phyloP scores from a whole-genome alignment of 2,888 invertebrate species.

The Eubasilissa splendida region DNA sequence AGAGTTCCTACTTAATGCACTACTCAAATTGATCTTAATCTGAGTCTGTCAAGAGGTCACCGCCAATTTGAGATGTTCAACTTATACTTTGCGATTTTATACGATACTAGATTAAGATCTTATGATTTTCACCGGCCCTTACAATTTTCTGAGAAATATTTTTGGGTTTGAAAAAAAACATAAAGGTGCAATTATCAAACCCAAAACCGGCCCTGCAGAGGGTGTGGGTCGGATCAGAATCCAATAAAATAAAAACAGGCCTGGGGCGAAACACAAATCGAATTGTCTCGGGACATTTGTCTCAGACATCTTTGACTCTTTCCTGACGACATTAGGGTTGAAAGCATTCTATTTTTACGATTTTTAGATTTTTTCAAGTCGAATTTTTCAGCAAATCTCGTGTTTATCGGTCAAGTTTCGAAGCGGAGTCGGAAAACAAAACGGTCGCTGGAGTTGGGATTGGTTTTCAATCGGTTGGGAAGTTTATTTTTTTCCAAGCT shows the following conservation, averaged over 20 bases:
- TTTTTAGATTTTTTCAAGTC: slow-evolving; percentile 7
- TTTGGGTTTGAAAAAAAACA: background rate
- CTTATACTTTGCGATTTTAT: too few species aligned
- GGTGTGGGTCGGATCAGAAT: slow-evolving; percentile 1
- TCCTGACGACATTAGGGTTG: slow-evolving; percentile 22
- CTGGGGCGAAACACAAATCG: slow-evolving; percentile 15
- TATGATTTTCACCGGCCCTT: too few species aligned
- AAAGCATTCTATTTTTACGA: slow-evolving; percentile 7
- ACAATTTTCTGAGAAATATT: too few species aligned
- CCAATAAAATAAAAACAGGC: slow-evolving; percentile 24
- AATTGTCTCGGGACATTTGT: slow-evolving; percentile 20
- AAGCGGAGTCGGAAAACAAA: slow-evolving; percentile 3
- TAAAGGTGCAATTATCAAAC: background rate
- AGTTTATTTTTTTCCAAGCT: background rate
- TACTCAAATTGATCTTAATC: too few species aligned
- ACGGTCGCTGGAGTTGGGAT: background rate
- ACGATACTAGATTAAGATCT: too few species aligned
- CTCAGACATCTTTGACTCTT: slow-evolving; percentile 12
- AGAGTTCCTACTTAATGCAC: too few species aligned
- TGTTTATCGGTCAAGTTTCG: slow-evolving; percentile 27
- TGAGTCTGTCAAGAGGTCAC: too few species aligned
- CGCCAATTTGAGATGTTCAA: too few species aligned
- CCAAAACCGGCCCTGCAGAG: slow-evolving; percentile 4
- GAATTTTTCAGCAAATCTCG: slow-evolving; percentile 16
- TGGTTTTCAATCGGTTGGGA: background rate